Evolutionary conservation across 2,888 invertebrate species (phyloP).

Genomic region (Drosophila niveifrons): DNA sequence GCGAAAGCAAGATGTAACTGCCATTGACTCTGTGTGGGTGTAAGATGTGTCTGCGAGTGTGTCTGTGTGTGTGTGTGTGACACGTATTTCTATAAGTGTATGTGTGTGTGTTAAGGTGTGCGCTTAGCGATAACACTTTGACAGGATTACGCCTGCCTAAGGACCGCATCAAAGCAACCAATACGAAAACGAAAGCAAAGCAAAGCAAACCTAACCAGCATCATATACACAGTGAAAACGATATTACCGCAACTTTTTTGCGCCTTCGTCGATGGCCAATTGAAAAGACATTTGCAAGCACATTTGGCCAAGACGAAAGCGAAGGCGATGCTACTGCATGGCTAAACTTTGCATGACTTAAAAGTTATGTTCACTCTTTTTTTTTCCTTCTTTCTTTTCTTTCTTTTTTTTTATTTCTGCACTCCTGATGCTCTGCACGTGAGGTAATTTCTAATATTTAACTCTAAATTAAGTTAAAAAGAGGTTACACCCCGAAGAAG

Average conservation of each 20-base stretch:
- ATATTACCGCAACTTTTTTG: slow-evolving; percentile 75
- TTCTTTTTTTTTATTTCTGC: slow-evolving; percentile 9
- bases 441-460: slow-evolving; percentile 82
- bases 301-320: slow-evolving; percentile 50
- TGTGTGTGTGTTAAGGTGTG: slow-evolving; percentile 32
- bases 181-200: too few species aligned
- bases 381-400: background rate
- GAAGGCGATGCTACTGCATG: slow-evolving; percentile 16
- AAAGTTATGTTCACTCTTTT: slow-evolving; percentile 69
- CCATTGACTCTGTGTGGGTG: slow-evolving; percentile 24
- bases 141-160: slow-evolving; percentile 80
- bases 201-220: slow-evolving; percentile 3
- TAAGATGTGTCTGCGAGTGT: background rate
- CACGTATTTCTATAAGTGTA: background rate
- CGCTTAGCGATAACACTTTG: slow-evolving; percentile 77
- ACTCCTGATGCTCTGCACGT: slow-evolving; percentile 65
- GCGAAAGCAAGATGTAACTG: slow-evolving; percentile 56
- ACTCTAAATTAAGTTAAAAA: slow-evolving; percentile 77
- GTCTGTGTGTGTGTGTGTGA: background rate
- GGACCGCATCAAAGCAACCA: slow-evolving; percentile 70
- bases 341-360: slow-evolving; percentile 71
- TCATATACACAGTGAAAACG: slow-evolving; percentile 50
- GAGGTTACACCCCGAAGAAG: slow-evolving; percentile 25
- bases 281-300: slow-evolving; percentile 80
- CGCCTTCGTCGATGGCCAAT: slow-evolving; percentile 74